Conservation (phyloP, 2,888 invertebrate species). For the Watsonalla cultraria region DNA sequence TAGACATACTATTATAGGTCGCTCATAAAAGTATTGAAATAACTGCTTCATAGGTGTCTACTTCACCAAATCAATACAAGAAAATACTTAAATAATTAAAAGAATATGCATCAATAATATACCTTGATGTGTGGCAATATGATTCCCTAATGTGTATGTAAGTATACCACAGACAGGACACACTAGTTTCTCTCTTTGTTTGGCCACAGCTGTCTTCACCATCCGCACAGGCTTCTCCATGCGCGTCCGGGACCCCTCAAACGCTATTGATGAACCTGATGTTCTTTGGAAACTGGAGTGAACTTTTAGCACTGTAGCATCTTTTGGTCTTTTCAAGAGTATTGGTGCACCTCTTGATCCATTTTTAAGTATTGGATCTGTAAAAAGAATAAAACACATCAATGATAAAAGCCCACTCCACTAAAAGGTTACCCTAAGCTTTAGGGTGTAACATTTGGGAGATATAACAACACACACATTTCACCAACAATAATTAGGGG, state of each 20-base stretch:
- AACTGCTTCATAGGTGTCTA: too few species aligned
- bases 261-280: slow-evolving; percentile 11
- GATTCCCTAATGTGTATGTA: slow-evolving; percentile 67
- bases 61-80: too few species aligned
- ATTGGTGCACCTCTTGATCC: slow-evolving; percentile 66
- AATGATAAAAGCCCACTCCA: background rate
- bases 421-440: too few species aligned
- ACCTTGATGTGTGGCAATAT: slow-evolving; percentile 74
- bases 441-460: too few species aligned
- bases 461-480: too few species aligned
- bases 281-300: slow-evolving; percentile 44
- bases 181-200: slow-evolving; percentile 67
- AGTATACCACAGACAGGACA: slow-evolving; percentile 74
- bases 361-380: slow-evolving; percentile 69
- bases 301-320: slow-evolving; percentile 63
- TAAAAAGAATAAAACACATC: slow-evolving; percentile 8
- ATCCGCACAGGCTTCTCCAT: slow-evolving; percentile 41
- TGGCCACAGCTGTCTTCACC: slow-evolving; percentile 40
- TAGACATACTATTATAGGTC: too few species aligned
- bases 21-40: too few species aligned
- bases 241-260: slow-evolving; percentile 20
- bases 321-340: slow-evolving; percentile 64
- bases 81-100: background rate
- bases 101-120: slow-evolving; percentile 6
- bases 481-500: too few species aligned